A percentile compares a stretch with the other conserved stretches of the same genome.
phyloP scores from a whole-genome alignment of 2,113 vertebrate species.

The Neopipo cinnamomea region DNA sequence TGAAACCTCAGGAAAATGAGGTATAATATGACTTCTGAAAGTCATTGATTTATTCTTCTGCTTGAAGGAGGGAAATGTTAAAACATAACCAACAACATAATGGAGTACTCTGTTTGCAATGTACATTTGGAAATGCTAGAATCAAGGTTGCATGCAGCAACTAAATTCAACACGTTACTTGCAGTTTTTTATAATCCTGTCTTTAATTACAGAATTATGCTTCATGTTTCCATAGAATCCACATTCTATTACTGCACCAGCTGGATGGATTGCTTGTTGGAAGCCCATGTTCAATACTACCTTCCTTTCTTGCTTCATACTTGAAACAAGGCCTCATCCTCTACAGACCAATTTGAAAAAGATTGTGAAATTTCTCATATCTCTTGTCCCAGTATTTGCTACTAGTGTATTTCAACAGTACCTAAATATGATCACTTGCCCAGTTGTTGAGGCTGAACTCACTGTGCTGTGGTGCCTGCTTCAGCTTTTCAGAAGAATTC shows the following conservation, averaged over 20 bases:
- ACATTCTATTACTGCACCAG: neutral
- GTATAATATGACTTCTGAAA: neutral
- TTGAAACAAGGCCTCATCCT: neutral
- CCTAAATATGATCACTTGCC: neutral
- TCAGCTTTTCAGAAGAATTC: neutral
- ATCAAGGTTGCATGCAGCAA: neutral
- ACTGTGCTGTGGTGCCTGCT: neutral
- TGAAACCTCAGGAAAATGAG: neutral
- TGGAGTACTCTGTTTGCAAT: neutral
- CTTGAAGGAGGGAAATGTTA: neutral
- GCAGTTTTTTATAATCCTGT: neutral
- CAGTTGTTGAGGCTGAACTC: neutral
- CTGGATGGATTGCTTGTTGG: neutral
- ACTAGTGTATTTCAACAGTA: neutral
- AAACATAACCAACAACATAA: neutral
- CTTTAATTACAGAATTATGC: neutral
- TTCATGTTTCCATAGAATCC: neutral
- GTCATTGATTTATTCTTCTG: neutral
- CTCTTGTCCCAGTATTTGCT: neutral
- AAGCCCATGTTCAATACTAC: neutral
- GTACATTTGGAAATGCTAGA: neutral
- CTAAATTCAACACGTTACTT: neutral
- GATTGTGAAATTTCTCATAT: neutral
- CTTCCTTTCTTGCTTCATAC: neutral
- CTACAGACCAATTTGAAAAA: neutral